Percentiles rank a stretch among this genome's conserved stretches.
These are phyloP conservation scores for Ariolimax columbianus DNA, from an alignment of 2,888 invertebrate genomes.

Conservation along the genomic window DNA sequence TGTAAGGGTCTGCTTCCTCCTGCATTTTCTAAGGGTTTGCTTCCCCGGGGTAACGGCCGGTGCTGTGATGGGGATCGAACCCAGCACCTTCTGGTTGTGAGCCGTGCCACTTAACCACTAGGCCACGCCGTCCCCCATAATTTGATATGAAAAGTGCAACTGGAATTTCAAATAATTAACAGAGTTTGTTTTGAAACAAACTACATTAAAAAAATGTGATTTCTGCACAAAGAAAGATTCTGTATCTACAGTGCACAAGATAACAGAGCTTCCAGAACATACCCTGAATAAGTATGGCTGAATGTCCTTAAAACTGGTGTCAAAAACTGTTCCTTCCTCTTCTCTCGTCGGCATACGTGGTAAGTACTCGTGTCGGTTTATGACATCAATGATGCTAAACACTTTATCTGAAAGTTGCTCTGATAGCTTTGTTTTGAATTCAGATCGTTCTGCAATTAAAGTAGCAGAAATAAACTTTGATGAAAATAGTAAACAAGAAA, in stretches of 20 bases:
- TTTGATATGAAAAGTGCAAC: no score
- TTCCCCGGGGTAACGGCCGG: no score
- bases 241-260: no score
- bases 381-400: slow-evolving; percentile 94
- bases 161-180: no score
- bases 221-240: not conserved
- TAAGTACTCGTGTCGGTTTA: slow-evolving; percentile 96
- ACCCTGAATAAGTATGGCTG: slow-evolving; percentile 98
- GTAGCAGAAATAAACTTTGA: slow-evolving; percentile 8
- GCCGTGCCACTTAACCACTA: no score
- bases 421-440: slow-evolving; percentile 48
- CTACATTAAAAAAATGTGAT: no score
- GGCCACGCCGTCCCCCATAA: no score
- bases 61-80: no score
- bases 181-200: no score
- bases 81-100: no score
- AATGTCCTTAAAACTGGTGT: slow-evolving; percentile 93
- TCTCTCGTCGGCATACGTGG: slow-evolving; percentile 96
- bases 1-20: no score
- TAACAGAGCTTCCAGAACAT: slow-evolving; percentile 72
- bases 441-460: slow-evolving; percentile 38
- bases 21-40: no score
- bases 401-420: slow-evolving; percentile 90
- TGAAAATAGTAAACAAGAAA: not conserved
- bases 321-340: slow-evolving; percentile 95